Percentiles rank a stretch among this genome's conserved stretches.
phyloP scores from a whole-genome alignment of 2,888 invertebrate species.

The Drosophila conformis region DNA sequence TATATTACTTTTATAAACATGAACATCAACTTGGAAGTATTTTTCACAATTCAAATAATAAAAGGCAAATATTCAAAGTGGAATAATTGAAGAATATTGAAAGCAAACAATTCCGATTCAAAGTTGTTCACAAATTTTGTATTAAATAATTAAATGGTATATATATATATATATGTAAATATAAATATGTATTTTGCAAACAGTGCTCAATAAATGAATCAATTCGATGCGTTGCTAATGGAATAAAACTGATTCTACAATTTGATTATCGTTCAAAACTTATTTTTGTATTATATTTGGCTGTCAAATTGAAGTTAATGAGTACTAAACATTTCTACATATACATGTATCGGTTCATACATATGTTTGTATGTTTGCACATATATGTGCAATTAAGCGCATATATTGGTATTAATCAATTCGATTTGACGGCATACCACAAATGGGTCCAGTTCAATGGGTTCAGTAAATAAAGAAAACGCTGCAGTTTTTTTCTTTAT shows the following conservation, averaged over 20 bases:
- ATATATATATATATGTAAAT: too few species aligned
- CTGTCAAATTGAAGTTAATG: not conserved
- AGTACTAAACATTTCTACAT: not conserved
- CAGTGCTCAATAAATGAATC: too few species aligned
- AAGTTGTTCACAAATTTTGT: not conserved
- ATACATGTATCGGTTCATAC: not conserved
- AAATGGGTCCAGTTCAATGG: not conserved
- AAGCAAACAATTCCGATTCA: not conserved
- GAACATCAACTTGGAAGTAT: not conserved
- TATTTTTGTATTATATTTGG: not conserved
- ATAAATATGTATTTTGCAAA: not conserved
- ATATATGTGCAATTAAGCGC: not conserved
- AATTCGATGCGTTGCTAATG: not conserved
- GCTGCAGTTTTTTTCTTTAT: not conserved
- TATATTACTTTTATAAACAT: not conserved
- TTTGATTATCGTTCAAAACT: not conserved
- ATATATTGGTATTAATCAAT: constrained; percentile 30
- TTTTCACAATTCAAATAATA: not conserved
- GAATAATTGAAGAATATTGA: not conserved
- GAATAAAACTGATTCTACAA: not conserved
- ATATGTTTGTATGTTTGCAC: not conserved
- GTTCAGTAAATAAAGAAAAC: constrained; percentile 22
- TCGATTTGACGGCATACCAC: constrained; percentile 1
- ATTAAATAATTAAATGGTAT: too few species aligned
- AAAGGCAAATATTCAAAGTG: not conserved